A percentile compares a stretch with the other conserved stretches of the same genome.
These are phyloP conservation scores for Peromyscus polionotus DNA, from an alignment of 2,113 vertebrate genomes.

Conservation along the genomic window DNA sequence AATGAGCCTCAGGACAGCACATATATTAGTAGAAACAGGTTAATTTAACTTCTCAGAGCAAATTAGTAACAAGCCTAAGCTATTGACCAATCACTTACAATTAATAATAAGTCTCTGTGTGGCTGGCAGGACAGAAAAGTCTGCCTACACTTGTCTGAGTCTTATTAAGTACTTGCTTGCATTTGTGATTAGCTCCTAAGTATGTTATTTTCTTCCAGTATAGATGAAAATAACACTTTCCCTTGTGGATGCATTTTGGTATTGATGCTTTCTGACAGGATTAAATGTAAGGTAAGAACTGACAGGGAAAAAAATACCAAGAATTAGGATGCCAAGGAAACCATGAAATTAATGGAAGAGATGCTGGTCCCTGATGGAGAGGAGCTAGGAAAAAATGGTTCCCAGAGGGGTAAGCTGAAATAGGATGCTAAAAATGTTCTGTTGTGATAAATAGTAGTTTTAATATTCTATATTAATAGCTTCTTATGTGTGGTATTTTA, in stretches of 20 bases:
- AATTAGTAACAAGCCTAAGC: too few species aligned
- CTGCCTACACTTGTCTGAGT: not conserved
- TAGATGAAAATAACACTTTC: not conserved
- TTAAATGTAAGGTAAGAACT: constrained; percentile 11
- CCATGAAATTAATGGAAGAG: not conserved
- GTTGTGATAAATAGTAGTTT: not conserved
- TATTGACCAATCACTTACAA: too few species aligned
- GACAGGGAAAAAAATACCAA: not conserved
- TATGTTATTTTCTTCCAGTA: constrained; percentile 8
- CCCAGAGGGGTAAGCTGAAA: not conserved
- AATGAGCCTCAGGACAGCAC: too few species aligned
- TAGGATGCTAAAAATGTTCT: not conserved
- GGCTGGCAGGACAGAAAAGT: too few species aligned
- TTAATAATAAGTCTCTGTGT: too few species aligned
- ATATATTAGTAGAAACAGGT: too few species aligned
- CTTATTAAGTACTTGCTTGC: not conserved
- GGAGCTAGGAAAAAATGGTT: not conserved
- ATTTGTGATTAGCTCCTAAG: not conserved
- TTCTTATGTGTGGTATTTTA: not conserved
- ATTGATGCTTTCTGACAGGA: not conserved
- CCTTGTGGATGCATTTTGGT: not conserved
- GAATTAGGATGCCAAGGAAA: constrained; percentile 17
- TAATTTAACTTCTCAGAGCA: too few species aligned
- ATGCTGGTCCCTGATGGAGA: not conserved
- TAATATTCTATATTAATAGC: not conserved